Conservation (phyloP, 2,888 invertebrate genomes). For the Drosophila falleni region DNA sequence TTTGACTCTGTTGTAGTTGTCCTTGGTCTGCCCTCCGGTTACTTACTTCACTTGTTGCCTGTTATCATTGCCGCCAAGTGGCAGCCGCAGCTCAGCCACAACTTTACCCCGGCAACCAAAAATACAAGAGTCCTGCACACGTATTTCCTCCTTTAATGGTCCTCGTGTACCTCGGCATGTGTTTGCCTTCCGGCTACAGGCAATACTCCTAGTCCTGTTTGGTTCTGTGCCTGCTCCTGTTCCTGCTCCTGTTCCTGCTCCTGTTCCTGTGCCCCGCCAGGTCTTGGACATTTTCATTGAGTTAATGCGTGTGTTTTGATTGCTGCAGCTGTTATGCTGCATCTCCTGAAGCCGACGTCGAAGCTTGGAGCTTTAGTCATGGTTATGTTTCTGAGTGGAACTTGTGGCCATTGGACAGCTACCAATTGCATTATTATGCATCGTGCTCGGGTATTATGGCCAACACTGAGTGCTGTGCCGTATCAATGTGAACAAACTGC, state of each 20-base stretch:
- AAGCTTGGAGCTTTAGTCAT: slow-evolving; percentile 1
- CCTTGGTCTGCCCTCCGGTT: slow-evolving; percentile 36
- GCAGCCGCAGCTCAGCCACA: slow-evolving; percentile 40
- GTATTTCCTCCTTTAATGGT: not conserved
- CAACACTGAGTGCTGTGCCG: slow-evolving; percentile 48
- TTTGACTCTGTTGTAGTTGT: slow-evolving; percentile 25
- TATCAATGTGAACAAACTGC: slow-evolving; percentile 43
- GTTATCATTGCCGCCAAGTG: slow-evolving; percentile 60
- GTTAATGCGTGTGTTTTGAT: slow-evolving; percentile 60
- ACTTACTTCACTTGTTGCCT: slow-evolving; percentile 71
- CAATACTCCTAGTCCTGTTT: not conserved
- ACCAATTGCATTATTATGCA: slow-evolving; percentile 78
- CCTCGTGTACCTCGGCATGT: slow-evolving; percentile 45
- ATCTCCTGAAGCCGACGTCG: not conserved
- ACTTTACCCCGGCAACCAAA: slow-evolving; percentile 16
- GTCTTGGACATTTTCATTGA: slow-evolving; percentile 38
- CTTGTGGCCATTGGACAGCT: slow-evolving; percentile 27
- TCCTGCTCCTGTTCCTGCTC: not conserved
- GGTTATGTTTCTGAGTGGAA: slow-evolving; percentile 2
- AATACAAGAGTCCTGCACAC: slow-evolving; percentile 7
- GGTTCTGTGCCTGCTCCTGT: not conserved
- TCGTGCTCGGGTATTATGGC: slow-evolving; percentile 54
- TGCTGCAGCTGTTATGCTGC: slow-evolving; percentile 36
- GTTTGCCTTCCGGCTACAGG: slow-evolving; percentile 68
- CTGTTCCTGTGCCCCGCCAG: not conserved